Base-by-base conservation (phyloP, 2,113 vertebrate species). In the Isichthys henryi region DNA sequence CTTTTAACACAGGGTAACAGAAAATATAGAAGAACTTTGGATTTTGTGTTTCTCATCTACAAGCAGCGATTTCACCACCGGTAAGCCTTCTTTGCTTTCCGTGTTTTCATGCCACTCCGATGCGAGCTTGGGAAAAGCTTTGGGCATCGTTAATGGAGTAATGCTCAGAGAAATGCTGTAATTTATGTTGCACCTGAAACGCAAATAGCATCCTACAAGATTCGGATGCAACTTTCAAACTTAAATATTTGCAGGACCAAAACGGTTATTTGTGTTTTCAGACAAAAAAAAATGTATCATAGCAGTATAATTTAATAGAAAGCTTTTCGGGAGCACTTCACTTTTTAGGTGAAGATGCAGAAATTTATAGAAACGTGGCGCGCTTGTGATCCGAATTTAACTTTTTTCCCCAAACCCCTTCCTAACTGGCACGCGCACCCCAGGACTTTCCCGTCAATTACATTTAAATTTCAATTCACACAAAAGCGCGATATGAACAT, bases 31-130 rank as follows among this genome's bases (percentile, higher is more conserved):
- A 77, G 53, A 35, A n/a, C 89, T 46, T 50, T 43, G 83, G 83
- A 89, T 89, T 86, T 86, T 84, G 52, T 46, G 31, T 23, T 21
- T 48, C 35, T 46, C 56, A 53, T 9, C 58, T 66, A 39, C 46
- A 48, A 66, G 49, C 85, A 35, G 21, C 49, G 89, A 74, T 80
- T 87, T 87, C n/a, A 70, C 48, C 53, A 53, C 85, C 23, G 89
- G 89, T 90, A 90, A 77, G 89, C 70, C 80, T 56, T 66, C 0
- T 77, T 83, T 46, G 27, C 31, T 27, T 1, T 23, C 56, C 35
- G 31, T 49, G n/a, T 52, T 88, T 9, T 74, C 66, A 11, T 88
- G 87, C 13, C 45, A 46, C 45, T 45, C 21, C 45, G 19, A 43
- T 3, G 82, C 39, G 21, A n/a, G 10, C 45, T 48, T 23, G 10